Percentiles rank a stretch among this genome's conserved stretches.
phyloP scores from a whole-genome alignment of 2,113 vertebrate species.

The Barbus barbus region DNA sequence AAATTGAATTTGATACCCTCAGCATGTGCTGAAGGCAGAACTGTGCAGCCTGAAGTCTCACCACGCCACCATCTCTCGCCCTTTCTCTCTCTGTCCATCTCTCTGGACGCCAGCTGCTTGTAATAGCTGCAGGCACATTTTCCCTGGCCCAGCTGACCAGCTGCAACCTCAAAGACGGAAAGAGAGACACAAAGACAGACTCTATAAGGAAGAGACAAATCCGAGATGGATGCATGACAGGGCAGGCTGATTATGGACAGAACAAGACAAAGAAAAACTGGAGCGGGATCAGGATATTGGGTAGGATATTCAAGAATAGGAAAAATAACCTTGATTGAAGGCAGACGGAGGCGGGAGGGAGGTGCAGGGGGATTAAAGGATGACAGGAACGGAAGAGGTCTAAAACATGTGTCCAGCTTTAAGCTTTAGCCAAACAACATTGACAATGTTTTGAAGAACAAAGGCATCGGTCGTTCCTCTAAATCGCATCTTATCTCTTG shows the following conservation, averaged over 20 bases:
- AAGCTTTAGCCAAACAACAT: constrained; percentile 30
- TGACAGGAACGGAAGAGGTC: constrained; percentile 58
- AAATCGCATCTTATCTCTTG: constrained; percentile 62
- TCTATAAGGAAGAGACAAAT: neutral
- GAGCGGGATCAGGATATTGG: constrained; percentile 36
- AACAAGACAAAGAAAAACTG: constrained; percentile 19
- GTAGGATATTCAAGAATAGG: constrained; percentile 51
- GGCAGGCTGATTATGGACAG: neutral
- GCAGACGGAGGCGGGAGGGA: neutral
- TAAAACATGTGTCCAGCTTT: constrained; percentile 45
- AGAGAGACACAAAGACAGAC: constrained; percentile 47
- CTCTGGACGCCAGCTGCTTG: constrained; percentile 62
- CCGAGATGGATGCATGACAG: neutral
- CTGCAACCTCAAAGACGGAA: constrained; percentile 58
- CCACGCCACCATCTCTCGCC: constrained; percentile 20
- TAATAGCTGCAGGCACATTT: constrained; percentile 65
- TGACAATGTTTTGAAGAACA: constrained; percentile 68
- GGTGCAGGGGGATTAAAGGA: constrained; percentile 41
- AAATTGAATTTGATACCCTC: constrained; percentile 25
- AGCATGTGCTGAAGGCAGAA: constrained; percentile 16
- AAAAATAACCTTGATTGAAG: constrained; percentile 46
- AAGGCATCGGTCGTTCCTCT: constrained; percentile 73
- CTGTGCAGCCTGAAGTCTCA: neutral
- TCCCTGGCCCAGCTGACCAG: constrained; percentile 67
- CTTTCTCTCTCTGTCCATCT: constrained; percentile 52